Conservation (phyloP, 2,113 vertebrate species). For the Geothlypis trichas region DNA sequence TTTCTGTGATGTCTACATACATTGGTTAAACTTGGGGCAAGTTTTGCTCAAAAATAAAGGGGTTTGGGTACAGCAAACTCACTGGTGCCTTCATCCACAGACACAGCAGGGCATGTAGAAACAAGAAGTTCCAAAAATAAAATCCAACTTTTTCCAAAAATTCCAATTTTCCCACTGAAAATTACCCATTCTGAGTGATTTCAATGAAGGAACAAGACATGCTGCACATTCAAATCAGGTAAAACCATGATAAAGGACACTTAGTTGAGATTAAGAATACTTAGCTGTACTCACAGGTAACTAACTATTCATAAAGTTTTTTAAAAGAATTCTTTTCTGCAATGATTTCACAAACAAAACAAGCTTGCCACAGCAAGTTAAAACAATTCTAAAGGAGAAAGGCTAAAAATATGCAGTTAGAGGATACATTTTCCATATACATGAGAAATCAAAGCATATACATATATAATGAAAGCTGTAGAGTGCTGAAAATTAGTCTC, state of each 20-base stretch:
- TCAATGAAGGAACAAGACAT: background rate
- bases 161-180: background rate
- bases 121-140: background rate
- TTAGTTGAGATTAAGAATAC: background rate
- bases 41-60: background rate
- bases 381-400: background rate
- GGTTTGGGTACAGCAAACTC: background rate
- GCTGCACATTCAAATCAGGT: background rate
- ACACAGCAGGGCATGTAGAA: background rate
- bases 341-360: background rate
- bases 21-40: background rate
- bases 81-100: background rate
- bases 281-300: background rate
- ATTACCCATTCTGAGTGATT: background rate
- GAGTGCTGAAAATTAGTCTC: slow-evolving; percentile 8
- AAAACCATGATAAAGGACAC: background rate
- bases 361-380: background rate
- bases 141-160: no score
- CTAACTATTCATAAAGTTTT: background rate
- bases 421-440: slow-evolving; percentile 7
- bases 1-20: background rate
- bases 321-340: background rate
- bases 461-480: slow-evolving; percentile 2
- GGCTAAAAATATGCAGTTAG: background rate
- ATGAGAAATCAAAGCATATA: slow-evolving; percentile 15